Percentiles rank a stretch among this genome's conserved stretches.
Conservation (phyloP, 2,113 vertebrate species). For the Nothocercus julius region DNA sequence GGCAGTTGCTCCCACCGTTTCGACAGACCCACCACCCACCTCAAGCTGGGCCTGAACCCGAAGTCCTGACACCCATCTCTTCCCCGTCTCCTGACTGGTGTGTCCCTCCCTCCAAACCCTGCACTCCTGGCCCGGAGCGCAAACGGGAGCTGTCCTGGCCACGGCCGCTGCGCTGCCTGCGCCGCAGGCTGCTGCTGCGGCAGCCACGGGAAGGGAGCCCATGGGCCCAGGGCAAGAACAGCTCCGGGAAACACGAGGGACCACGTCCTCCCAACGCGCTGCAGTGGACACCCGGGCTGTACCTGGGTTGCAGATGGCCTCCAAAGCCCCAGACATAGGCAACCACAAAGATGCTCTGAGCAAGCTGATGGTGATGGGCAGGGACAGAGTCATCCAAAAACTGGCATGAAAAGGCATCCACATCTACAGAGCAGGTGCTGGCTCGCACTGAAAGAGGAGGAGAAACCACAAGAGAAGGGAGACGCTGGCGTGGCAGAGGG, state of each 20-base stretch:
- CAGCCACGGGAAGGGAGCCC: too few relatives aligned
- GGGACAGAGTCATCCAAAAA: not conserved
- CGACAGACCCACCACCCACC: not conserved
- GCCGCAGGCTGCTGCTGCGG: too few relatives aligned
- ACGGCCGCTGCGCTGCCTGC: too few relatives aligned
- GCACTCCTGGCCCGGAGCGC: not conserved
- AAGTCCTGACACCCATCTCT: not conserved
- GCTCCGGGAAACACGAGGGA: not conserved
- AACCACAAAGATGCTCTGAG: constrained; percentile 80
- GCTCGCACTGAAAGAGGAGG: too few relatives aligned
- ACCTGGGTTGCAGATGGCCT: constrained; percentile 83
- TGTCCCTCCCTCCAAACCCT: too few relatives aligned
- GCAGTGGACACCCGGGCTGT: not conserved
- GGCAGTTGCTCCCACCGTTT: too few relatives aligned
- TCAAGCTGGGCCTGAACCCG: not conserved
- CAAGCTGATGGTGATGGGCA: constrained; percentile 35
- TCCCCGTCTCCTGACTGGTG: not conserved
- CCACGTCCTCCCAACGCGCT: not conserved
- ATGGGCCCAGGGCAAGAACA: not conserved
- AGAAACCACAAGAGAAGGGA: too few relatives aligned
- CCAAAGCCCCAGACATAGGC: constrained; percentile 88
- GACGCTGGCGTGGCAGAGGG: too few relatives aligned
- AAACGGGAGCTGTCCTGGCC: too few relatives aligned
- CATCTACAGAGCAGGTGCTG: too few relatives aligned
- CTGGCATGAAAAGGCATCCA: not conserved